Conservation (phyloP, 2,113 vertebrate species). For the Cisticola juncidis region DNA sequence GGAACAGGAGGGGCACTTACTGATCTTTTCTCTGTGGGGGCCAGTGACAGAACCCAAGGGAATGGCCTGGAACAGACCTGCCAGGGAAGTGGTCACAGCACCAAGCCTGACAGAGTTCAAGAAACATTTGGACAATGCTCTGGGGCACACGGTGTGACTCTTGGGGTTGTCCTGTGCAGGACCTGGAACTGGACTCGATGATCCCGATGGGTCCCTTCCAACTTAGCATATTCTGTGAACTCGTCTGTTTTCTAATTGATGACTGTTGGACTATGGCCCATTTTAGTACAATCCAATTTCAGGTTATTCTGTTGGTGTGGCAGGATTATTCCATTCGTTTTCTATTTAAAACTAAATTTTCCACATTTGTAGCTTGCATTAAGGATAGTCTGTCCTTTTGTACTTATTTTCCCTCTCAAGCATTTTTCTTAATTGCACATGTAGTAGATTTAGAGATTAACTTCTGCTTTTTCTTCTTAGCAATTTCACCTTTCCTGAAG, state of each 20-base stretch:
- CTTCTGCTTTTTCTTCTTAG: not conserved
- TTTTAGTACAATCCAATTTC: not conserved
- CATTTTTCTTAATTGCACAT: not conserved
- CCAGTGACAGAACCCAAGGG: not conserved
- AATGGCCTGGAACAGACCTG: not conserved
- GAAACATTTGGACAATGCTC: not conserved
- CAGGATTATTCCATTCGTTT: not conserved
- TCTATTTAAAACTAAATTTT: not conserved
- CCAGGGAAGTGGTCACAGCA: not conserved
- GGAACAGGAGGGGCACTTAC: not conserved
- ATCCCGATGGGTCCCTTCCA: not conserved
- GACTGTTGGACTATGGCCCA: not conserved
- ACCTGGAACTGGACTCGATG: not conserved
- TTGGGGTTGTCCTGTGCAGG: not conserved
- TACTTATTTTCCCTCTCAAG: not conserved
- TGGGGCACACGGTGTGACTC: not conserved
- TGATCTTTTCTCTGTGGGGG: not conserved
- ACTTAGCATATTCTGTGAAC: not conserved
- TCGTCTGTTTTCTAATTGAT: not conserved
- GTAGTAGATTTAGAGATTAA: not conserved
- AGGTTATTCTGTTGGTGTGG: not conserved
- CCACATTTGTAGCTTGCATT: not conserved
- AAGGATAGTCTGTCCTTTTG: not conserved
- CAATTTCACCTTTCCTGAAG: not conserved
- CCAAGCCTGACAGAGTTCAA: not conserved